phyloP scores from a whole-genome alignment of 1,140 invertebrate genomes.

The Hyposmocoma kahamanoa region DNA sequence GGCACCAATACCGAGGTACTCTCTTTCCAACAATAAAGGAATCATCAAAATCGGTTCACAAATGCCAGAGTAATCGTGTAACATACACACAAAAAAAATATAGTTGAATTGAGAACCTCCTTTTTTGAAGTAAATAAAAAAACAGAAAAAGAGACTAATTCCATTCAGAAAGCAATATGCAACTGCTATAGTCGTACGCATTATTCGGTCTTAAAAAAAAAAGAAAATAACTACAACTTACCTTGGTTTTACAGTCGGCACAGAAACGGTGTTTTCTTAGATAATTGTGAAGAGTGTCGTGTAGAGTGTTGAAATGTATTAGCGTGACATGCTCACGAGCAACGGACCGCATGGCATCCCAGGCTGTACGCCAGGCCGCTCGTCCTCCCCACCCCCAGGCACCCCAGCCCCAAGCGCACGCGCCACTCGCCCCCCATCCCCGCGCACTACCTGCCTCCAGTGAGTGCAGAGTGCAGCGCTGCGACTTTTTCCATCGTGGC shows the following conservation, averaged over 20 bases:
- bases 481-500: slow-evolving; percentile 89
- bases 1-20: no score
- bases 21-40: no score
- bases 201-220: no score
- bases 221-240: no score
- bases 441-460: slow-evolving; percentile 88
- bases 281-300: slow-evolving; percentile 90
- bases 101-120: no score
- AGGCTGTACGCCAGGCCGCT: slow-evolving; percentile 85
- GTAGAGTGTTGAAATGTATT: slow-evolving; percentile 86
- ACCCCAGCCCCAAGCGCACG: slow-evolving; percentile 75
- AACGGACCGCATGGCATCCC: slow-evolving; percentile 89
- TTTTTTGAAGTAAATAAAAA: no score
- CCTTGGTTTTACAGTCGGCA: slow-evolving; percentile 93
- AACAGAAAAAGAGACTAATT: no score
- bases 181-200: no score
- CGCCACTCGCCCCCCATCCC: slow-evolving; percentile 67
- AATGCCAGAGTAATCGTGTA: no score
- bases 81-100: no score
- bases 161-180: no score
- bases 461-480: slow-evolving; percentile 89
- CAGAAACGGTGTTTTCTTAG: slow-evolving; percentile 94
- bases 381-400: slow-evolving; percentile 74
- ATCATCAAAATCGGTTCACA: no score
- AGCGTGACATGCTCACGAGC: slow-evolving; percentile 90